Base-by-base conservation (phyloP, 2,888 invertebrate genomes). In the Silvanus unidentatus region DNA sequence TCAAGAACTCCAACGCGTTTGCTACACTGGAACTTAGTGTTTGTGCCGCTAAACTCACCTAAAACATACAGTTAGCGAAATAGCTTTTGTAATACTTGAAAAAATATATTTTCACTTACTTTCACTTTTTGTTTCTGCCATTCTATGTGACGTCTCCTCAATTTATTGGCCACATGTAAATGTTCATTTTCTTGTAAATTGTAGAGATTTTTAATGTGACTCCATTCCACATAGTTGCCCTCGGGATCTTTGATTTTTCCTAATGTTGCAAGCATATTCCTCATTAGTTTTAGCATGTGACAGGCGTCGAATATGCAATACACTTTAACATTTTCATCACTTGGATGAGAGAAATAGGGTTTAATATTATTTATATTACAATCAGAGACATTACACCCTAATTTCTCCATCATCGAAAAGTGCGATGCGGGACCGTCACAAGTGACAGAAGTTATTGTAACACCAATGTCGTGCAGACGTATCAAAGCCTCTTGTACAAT, bases 381-480 rank as follows among this genome's bases (percentile, higher is more conserved):
- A n/a, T n/a, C 32, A 9, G 34, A 3, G 28, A 49, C 40, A 5
- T 43, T 29, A 22, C 40, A 40, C 11, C 47, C 47, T n/a, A 48
- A 22, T 9, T 42, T 16, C 28, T 39, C 22, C 3, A 44, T 16
- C 49, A 49, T 51, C 5, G 39, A 11, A 39, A 48, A 47, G 43
- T 52, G 27, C 9, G 46, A 47, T 38, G 37, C 36, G 10, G 52
- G 47, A 2, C 52, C 55, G 52, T 57, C 57, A 44, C 50, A 55
- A 13, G 57, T 57, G 5, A 55, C 27, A 14, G 45, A 48, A 16
- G 45, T 42, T 15, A 51, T 34, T 13, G 11, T 43, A 14, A 57
- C 42, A 2, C 49, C 54, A 11, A 44, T 35, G 36, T 49, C 46
- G 39, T 52, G 13, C 13, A 55, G 16, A 15, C 46, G 41, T 11